Base-by-base conservation (phyloP, 2,888 invertebrate genomes). In the Tetragonisca angustula region DNA sequence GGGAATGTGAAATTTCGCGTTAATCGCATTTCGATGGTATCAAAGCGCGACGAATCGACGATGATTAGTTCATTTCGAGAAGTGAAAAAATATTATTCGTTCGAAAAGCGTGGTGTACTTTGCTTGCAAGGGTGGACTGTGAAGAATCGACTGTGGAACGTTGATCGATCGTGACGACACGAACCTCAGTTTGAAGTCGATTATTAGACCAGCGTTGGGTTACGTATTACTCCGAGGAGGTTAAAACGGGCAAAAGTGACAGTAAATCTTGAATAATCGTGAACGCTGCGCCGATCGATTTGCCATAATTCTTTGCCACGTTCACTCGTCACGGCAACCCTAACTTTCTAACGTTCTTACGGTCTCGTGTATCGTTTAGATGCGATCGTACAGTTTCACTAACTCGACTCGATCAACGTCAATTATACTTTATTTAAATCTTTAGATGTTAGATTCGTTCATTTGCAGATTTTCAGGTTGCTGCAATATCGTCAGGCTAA, bases 141-240 rank as follows among this genome's bases (percentile, higher is more conserved):
- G 52, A 69, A 50, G 82, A 83, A 83, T 83, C 43, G 43, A 43
- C 43, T 84, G 43, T 52, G 76, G 56, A 59, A 24, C 65, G 49
- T 32, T 59, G 69, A 73, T 77, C 79, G 65, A 80, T 83, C 80
- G 78, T 79, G 83, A 77, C 62, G 75, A 77, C 80, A 61, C 49
- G 77, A 78, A 70, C 76, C 59, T 70, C 73, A 75, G 72, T 72
- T 78, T 50, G 81, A 81, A 70, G 76, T 77, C 76, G 80, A 72
- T 76, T 68, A 76, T 76, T 72, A 74, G 17, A 21, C 27, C 2
- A 52, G 36, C 27, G 17, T 69, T 50, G 24, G 24, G 24, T 72
- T 56, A 24, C 36, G 27, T 81, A 64, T 56, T 50, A 56, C 62
- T 50, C 64, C 11, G 32, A 19, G 78, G 69, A 52, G n/a, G 13